Conservation (phyloP, 2,888 invertebrate species). For the Perizoma affinitatum region DNA sequence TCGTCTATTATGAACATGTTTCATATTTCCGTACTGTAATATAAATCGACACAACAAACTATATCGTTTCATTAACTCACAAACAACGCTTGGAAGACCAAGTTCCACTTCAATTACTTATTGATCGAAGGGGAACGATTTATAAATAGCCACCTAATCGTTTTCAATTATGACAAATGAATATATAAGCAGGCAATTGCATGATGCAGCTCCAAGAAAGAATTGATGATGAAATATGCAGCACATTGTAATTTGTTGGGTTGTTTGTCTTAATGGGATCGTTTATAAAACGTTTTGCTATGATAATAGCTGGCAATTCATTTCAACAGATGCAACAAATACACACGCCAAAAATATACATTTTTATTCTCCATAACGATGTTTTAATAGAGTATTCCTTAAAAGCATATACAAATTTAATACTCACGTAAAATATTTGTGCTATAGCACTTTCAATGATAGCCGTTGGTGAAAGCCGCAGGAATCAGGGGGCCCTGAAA, state of each 20-base stretch:
- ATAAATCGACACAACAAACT: too few relatives aligned
- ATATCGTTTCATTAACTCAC: too few relatives aligned
- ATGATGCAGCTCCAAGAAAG: conserved; percentile 25
- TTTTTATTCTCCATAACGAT: conserved; percentile 67
- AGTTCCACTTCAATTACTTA: conserved; percentile 6
- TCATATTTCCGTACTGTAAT: too few relatives aligned
- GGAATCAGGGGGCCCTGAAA: conserved; percentile 98
- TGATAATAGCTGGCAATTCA: conserved; percentile 55
- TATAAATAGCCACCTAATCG: conserved; percentile 23
- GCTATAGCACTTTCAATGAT: conserved; percentile 92
- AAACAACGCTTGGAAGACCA: too few relatives aligned
- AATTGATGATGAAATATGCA: conserved; percentile 17
- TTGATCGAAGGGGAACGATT: conserved; percentile 20
- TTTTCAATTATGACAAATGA: conserved; percentile 24
- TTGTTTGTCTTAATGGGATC: conserved; percentile 46
- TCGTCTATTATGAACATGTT: too few relatives aligned
- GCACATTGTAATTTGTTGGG: conserved; percentile 30
- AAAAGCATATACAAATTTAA: conserved; percentile 61
- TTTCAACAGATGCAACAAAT: conserved; percentile 58
- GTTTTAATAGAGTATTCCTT: conserved; percentile 66
- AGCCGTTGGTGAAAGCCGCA: conserved; percentile 99
- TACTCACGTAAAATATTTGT: conserved; percentile 83
- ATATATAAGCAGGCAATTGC: conserved; percentile 19
- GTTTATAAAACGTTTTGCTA: conserved; percentile 61
- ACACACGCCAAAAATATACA: conserved; percentile 48